phyloP scores from a whole-genome alignment of 2,113 vertebrate species.

The Vimba vimba region DNA sequence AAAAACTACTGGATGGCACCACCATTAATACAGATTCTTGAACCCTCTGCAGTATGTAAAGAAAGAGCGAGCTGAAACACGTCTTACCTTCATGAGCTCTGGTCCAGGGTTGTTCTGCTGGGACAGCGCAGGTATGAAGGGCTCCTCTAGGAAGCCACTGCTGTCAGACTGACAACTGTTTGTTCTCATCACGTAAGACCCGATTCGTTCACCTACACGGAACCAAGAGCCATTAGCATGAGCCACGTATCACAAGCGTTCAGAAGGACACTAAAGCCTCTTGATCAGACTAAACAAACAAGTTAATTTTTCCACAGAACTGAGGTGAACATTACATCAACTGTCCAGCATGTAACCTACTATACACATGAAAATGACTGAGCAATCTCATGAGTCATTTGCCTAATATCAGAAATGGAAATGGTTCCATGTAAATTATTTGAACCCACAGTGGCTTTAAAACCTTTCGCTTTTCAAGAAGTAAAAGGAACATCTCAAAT shows the following conservation, averaged over 20 bases:
- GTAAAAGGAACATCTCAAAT: not conserved
- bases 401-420: conserved; percentile 36
- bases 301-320: not conserved
- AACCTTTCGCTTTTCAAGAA: not conserved
- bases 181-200: conserved; percentile 63
- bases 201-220: conserved; percentile 39
- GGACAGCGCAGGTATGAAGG: conserved; percentile 60
- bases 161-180: conserved; percentile 85
- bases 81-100: conserved; percentile 66
- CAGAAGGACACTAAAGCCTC: not conserved
- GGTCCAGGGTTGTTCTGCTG: conserved; percentile 62
- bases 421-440: conserved; percentile 16
- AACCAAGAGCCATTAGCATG: conserved; percentile 6
- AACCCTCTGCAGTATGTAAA: not conserved
- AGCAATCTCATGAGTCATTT: conserved; percentile 18
- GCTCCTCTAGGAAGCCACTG: conserved; percentile 83
- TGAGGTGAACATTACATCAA: conserved; percentile 6
- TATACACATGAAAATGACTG: conserved; percentile 24
- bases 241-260: not conserved
- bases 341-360: not conserved
- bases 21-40: not conserved
- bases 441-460: conserved; percentile 10
- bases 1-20: not conserved
- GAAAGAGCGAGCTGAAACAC: not conserved
- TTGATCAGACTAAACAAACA: conserved; percentile 39